Conservation (phyloP, 1,140 invertebrate species). For the Caenorhabditis latens region DNA sequence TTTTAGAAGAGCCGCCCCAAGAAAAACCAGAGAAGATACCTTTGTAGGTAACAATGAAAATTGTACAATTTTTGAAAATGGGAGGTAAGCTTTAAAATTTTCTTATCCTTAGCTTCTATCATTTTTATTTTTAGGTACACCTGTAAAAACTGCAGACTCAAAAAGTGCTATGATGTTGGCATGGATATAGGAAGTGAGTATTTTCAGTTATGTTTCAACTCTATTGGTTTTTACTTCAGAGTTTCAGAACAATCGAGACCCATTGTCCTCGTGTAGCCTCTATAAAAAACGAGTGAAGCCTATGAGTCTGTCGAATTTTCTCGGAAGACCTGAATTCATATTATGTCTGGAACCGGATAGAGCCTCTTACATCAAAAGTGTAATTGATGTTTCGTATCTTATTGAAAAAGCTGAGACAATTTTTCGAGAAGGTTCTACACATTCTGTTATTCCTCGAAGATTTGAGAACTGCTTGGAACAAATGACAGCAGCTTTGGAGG, state of each 20-base stretch:
- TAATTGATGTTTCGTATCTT: background rate
- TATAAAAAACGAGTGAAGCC: background rate
- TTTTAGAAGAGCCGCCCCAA: background rate
- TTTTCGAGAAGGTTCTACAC: background rate
- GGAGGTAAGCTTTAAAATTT: background rate
- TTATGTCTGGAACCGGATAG: background rate
- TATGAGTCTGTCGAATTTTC: background rate
- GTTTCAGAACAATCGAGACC: background rate
- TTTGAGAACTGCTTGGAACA: background rate
- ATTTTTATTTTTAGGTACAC: background rate
- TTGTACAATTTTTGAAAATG: background rate
- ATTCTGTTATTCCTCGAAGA: background rate
- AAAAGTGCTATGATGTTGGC: background rate
- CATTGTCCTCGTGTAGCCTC: background rate
- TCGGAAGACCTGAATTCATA: constrained; percentile 1
- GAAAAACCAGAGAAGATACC: background rate
- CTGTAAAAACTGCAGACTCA: background rate
- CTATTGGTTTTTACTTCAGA: background rate
- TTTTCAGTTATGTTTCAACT: background rate
- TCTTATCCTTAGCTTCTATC: too few species aligned
- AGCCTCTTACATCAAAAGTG: background rate
- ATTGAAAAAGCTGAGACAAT: background rate
- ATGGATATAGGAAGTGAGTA: background rate
- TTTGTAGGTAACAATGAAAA: background rate
- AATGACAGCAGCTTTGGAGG: background rate